Percentiles rank a stretch among this genome's conserved stretches.
These are phyloP conservation scores for Rhabditophanes sp. DNA, from an alignment of 2,888 invertebrate species.

Conservation along the genomic window DNA sequence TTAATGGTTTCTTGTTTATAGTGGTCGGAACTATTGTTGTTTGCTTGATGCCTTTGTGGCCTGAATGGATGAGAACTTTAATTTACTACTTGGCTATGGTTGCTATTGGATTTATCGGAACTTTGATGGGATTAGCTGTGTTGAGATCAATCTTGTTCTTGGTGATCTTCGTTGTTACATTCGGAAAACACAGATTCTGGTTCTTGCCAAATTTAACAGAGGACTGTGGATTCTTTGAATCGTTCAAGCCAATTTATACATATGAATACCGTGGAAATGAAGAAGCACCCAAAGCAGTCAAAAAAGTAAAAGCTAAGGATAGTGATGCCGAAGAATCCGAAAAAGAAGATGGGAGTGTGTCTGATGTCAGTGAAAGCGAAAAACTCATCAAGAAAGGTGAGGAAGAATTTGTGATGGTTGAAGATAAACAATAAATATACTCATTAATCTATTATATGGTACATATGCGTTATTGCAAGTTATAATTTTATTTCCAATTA, in stretches of 20 bases:
- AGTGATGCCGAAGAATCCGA: too few relatives aligned
- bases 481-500: too few relatives aligned
- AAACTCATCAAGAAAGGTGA: too few relatives aligned
- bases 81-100: slow-evolving; percentile 90
- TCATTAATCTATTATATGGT: too few relatives aligned
- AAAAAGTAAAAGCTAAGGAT: too few relatives aligned
- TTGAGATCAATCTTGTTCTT: slow-evolving; percentile 77
- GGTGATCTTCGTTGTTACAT: slow-evolving; percentile 67
- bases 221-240: slow-evolving; percentile 94
- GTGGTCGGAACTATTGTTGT: slow-evolving; percentile 82
- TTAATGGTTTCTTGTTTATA: slow-evolving; percentile 44
- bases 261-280: slow-evolving; percentile 19
- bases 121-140: slow-evolving; percentile 74
- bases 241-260: slow-evolving; percentile 81
- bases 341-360: too few relatives aligned
- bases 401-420: too few relatives aligned
- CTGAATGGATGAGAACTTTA: slow-evolving; percentile 62
- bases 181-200: slow-evolving; percentile 86
- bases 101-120: slow-evolving; percentile 80
- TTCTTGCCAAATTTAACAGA: slow-evolving; percentile 95
- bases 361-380: too few relatives aligned
- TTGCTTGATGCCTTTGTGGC: slow-evolving; percentile 98
- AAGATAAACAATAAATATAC: too few relatives aligned
- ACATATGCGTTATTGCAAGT: too few relatives aligned
- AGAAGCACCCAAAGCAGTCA: slow-evolving; percentile 8